These are phyloP conservation scores for Paradoxurus hermaphroditus DNA, from an alignment of 2,113 vertebrate genomes.

Conservation along the genomic window DNA sequence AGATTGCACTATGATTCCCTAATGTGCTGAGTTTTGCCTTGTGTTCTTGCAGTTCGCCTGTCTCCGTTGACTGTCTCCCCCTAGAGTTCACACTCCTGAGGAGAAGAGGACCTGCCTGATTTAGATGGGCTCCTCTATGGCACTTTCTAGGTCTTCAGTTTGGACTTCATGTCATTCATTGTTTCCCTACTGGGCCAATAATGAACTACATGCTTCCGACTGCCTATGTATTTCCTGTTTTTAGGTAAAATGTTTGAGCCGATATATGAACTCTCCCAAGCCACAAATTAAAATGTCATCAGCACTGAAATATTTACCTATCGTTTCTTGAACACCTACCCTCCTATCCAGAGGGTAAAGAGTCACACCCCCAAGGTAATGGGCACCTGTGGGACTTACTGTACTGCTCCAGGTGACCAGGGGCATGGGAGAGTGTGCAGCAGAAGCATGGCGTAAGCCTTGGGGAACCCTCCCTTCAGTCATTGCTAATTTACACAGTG, in stretches of 20 bases:
- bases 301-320: background rate
- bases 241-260: background rate
- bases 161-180: background rate
- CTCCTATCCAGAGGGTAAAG: background rate
- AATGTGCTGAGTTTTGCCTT: background rate
- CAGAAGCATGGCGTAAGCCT: background rate
- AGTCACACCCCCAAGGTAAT: background rate
- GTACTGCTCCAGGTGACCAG: background rate
- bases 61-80: background rate
- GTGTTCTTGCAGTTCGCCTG: background rate
- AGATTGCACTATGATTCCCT: background rate
- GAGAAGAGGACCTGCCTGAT: background rate
- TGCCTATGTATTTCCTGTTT: background rate
- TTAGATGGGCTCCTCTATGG: background rate
- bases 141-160: background rate
- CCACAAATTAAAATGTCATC: background rate
- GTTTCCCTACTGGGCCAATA: background rate
- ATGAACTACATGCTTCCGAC: background rate
- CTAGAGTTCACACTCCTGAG: too few relatives aligned
- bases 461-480: background rate
- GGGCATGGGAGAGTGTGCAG: fast-evolving
- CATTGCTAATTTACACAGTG: background rate
- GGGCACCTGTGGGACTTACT: background rate
- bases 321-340: background rate
- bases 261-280: background rate